Evolutionary conservation across 2,888 invertebrate genomes (phyloP).

Genomic region (Lasioglossum calceatum): DNA sequence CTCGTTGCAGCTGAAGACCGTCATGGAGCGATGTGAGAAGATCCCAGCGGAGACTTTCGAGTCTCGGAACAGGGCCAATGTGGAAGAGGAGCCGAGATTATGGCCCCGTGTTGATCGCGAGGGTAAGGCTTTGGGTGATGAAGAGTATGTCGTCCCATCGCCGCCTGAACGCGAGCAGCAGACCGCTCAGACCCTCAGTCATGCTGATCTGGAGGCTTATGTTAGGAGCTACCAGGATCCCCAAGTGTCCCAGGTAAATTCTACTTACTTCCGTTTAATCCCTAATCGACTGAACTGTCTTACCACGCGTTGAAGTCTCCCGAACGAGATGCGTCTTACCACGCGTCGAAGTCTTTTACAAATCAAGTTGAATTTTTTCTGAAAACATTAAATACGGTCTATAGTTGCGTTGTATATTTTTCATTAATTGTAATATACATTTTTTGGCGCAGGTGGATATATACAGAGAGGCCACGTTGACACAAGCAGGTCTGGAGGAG

Average conservation of each 20-base stretch:
- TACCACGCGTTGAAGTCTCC: no score
- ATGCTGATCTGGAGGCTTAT: conserved; percentile 90
- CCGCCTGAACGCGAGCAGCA: conserved; percentile 88
- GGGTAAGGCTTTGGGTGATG: conserved; percentile 87
- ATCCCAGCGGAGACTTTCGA: conserved; percentile 87
- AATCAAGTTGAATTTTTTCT: background rate
- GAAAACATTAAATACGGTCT: background rate
- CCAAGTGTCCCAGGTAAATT: conserved; percentile 81
- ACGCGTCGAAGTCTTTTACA: background rate
- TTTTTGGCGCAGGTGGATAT: conserved; percentile 77
- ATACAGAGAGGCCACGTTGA: conserved; percentile 81
- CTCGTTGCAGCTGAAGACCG: conserved; percentile 88
- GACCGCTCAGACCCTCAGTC: conserved; percentile 85
- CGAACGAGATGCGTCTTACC: no score
- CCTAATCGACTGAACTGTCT: background rate
- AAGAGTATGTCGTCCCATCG: conserved; percentile 89
- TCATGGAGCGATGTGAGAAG: conserved; percentile 89
- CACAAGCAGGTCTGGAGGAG: conserved; percentile 85
- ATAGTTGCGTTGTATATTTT: background rate
- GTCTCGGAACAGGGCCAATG: conserved; percentile 81
- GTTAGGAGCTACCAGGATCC: conserved; percentile 87
- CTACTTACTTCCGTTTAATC: background rate
- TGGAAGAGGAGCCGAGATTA: conserved; percentile 83
- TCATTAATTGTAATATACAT: background rate
- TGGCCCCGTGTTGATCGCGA: conserved; percentile 88